Base-by-base conservation (phyloP, 2,888 invertebrate genomes). In the Metellina segmentata region DNA sequence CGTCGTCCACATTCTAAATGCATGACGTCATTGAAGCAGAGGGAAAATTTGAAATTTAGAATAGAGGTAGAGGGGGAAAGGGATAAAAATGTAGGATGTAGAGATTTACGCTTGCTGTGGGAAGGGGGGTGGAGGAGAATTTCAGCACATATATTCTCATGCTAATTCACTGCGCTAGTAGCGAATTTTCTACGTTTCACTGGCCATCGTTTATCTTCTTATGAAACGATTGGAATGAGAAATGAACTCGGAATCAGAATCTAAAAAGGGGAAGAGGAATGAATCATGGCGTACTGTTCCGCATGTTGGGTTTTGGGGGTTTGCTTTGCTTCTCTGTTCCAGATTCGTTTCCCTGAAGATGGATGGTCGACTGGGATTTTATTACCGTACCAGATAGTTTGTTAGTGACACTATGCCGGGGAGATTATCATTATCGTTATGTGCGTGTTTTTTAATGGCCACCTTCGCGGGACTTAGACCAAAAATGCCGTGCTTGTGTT, bases 81-180 rank as follows among this genome's bases (percentile, higher is more conserved):
- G 70, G 52, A 48, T 48, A 16, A 34, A 49, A 69, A 86, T 77
- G 19, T 53, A 70, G 70, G 49, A 81, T 77, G 72, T 71, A 71
- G 81, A 71, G 87, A 87, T 87, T 87, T 87, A 72, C 79, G 71
- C 87, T 86, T 78, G 69, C 86, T 61, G 11, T 20, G 51, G 70
- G 75, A 53, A 48, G 13, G 34, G 51, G 1, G 16, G 70, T n/a
- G 71, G 49, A 51, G n/a, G 52, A 52, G 78, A 78, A 78, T 52
- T 72, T 81, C 53, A 51, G 52, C 77, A 86, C 19, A 79, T 81
- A 79, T 51, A 88, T 88, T 88, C 81, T 88, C 88, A 88, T 88
- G 88, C 88, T 88, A 88, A 88, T 81, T 88, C 74, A 16, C 19
- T 9, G 53, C 5, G 71, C 72, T 34, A 19, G 74, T 48, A n/a